Evolutionary conservation across 2,888 invertebrate genomes (phyloP).

Genomic region (Gibbula magus): DNA sequence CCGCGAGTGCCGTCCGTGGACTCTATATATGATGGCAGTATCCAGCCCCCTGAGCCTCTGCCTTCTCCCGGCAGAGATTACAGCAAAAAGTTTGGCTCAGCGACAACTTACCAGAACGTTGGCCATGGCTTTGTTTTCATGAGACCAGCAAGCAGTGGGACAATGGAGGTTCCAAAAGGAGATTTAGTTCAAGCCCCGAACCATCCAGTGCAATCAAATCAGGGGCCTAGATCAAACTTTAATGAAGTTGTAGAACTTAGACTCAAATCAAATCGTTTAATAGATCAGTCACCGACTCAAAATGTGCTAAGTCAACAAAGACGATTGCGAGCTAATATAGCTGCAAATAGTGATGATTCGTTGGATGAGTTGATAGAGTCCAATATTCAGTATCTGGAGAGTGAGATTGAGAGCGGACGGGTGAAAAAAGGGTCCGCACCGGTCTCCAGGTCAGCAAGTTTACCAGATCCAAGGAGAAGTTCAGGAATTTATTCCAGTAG

Average conservation of each 20-base stretch:
- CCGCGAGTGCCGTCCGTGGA: slow-evolving; percentile 40
- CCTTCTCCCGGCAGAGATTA: slow-evolving; percentile 2
- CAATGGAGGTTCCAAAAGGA: slow-evolving; percentile 34
- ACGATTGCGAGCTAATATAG: slow-evolving; percentile 1
- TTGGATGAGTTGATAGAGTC: slow-evolving; percentile 68
- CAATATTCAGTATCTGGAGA: slow-evolving; percentile 68
- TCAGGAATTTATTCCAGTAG: slow-evolving; percentile 7
- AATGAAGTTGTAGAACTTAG: slow-evolving; percentile 44
- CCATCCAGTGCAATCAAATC: not conserved
- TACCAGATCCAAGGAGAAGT: slow-evolving; percentile 39
- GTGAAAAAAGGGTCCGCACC: slow-evolving; percentile 21
- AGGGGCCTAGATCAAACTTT: slow-evolving; percentile 23
- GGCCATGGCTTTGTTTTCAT: slow-evolving; percentile 26
- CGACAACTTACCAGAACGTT: slow-evolving; percentile 21
- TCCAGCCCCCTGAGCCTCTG: not conserved
- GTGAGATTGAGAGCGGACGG: slow-evolving; percentile 59
- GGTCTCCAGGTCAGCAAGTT: slow-evolving; percentile 42
- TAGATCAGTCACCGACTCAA: slow-evolving; percentile 35
- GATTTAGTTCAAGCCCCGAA: slow-evolving; percentile 17
- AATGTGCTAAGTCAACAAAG: slow-evolving; percentile 13
- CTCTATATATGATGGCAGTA: slow-evolving; percentile 35
- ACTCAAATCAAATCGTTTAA: slow-evolving; percentile 31
- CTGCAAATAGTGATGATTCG: slow-evolving; percentile 62
- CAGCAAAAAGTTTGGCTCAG: slow-evolving; percentile 1
- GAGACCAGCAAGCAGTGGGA: slow-evolving; percentile 26